These are phyloP conservation scores for Lydus trimaculatus DNA, from an alignment of 2,888 invertebrate genomes.

Conservation along the genomic window DNA sequence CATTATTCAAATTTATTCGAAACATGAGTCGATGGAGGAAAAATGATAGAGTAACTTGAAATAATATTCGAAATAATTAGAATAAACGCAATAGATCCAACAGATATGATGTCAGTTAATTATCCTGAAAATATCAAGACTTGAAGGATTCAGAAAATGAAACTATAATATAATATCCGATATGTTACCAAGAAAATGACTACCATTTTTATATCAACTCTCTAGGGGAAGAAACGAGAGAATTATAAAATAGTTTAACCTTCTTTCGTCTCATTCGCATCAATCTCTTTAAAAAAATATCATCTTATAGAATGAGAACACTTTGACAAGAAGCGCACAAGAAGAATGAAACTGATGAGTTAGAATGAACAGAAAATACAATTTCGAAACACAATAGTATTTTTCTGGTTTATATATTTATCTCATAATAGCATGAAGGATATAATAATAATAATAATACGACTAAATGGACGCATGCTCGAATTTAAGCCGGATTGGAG, in stretches of 20 bases:
- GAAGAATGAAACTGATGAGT: neutral
- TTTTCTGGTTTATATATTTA: no score
- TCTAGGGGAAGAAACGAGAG: conserved; percentile 13
- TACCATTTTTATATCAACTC: conserved; percentile 19
- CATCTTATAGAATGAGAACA: neutral
- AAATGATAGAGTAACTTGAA: neutral
- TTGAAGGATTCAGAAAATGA: no score
- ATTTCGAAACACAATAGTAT: no score
- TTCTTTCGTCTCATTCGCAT: conserved; percentile 18
- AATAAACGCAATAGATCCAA: no score
- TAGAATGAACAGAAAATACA: neutral
- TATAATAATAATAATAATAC: neutral
- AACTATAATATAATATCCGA: no score
- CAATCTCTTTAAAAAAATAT: conserved; percentile 13
- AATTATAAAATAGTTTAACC: conserved; percentile 30
- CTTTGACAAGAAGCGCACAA: neutral
- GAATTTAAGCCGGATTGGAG: neutral
- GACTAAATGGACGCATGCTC: neutral
- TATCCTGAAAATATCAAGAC: no score
- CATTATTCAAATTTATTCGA: neutral
- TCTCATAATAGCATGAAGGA: neutral
- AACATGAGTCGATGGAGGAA: neutral
- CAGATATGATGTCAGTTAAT: no score
- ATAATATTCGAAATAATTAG: no score
- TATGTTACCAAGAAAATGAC: no score